phyloP scores from a whole-genome alignment of 1,140 invertebrate species.

The Philotrypesis tridentata region DNA sequence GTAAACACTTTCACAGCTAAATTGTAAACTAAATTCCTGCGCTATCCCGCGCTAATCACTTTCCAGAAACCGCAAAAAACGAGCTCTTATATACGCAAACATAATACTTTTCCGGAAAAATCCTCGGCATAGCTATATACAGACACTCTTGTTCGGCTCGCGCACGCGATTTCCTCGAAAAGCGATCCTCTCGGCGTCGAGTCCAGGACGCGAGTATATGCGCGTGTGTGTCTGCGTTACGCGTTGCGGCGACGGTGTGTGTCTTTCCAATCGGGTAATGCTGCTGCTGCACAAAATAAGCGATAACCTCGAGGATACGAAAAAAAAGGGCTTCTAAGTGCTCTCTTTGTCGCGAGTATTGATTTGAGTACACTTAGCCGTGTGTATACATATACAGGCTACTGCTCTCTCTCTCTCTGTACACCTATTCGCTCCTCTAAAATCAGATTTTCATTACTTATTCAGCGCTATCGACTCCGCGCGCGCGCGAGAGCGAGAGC shows the following conservation, averaged over 20 bases:
- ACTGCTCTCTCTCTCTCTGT: too few relatives aligned
- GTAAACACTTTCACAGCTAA: too few relatives aligned
- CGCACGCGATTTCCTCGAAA: slow-evolving; percentile 3
- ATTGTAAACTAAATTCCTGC: too few relatives aligned
- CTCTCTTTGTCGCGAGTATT: neutral
- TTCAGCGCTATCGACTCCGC: slow-evolving; percentile 23
- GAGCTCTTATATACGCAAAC: neutral
- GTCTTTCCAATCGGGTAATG: neutral
- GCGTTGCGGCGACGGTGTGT: too few relatives aligned
- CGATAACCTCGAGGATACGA: neutral
- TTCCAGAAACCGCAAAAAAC: too few relatives aligned
- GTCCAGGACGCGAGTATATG: neutral
- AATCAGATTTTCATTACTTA: slow-evolving; percentile 33
- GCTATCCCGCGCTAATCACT: too few relatives aligned
- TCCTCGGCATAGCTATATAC: neutral
- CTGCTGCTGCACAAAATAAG: neutral
- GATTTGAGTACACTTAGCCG: neutral
- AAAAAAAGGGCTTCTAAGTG: too few relatives aligned
- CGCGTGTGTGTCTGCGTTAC: too few relatives aligned
- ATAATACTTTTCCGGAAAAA: neutral
- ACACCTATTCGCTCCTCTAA: slow-evolving; percentile 2
- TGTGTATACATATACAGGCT: too few relatives aligned
- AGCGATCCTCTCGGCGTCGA: neutral
- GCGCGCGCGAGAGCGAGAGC: too few relatives aligned
- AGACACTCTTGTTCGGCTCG: neutral